Evolutionary conservation across 2,888 invertebrate genomes (phyloP).

Genomic region (Tenthredo distinguenda): DNA sequence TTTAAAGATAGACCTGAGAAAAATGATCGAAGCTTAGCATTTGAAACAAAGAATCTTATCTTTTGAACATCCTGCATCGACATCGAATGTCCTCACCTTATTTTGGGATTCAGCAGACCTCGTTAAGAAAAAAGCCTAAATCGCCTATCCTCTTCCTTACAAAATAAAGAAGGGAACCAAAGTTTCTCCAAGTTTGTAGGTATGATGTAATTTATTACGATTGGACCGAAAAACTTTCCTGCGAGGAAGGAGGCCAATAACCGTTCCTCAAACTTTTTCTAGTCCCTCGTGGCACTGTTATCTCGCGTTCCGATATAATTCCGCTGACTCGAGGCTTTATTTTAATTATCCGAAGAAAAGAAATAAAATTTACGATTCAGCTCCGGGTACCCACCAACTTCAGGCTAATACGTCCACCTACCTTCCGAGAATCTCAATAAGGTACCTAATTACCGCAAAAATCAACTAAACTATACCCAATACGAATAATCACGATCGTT

Average conservation of each 20-base stretch:
- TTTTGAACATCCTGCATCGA: too few relatives aligned
- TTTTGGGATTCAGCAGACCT: neutral
- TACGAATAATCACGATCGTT: conserved; percentile 15
- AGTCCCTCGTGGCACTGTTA: conserved; percentile 23
- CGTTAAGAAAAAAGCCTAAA: neutral
- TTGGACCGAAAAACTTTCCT: conserved; percentile 26
- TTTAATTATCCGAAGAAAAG: conserved; percentile 20
- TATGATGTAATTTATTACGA: conserved; percentile 18
- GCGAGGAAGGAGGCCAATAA: neutral
- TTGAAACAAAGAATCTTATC: too few relatives aligned
- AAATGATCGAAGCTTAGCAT: too few relatives aligned
- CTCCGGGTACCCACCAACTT: neutral
- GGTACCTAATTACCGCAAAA: neutral
- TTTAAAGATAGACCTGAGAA: too few relatives aligned
- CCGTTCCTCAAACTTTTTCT: conserved; percentile 37
- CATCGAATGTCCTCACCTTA: too few relatives aligned
- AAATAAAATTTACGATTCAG: conserved; percentile 25
- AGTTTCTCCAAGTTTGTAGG: conserved; percentile 7
- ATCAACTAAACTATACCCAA: conserved; percentile 2
- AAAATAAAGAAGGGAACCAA: neutral
- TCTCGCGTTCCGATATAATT: conserved; percentile 32
- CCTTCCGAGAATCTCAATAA: conserved; percentile 20
- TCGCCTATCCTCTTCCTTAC: neutral
- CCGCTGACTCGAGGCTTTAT: neutral
- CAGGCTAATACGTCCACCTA: neutral